Evolutionary conservation across 2,888 invertebrate species (phyloP).

Genomic region (Epinotia ramella): DNA sequence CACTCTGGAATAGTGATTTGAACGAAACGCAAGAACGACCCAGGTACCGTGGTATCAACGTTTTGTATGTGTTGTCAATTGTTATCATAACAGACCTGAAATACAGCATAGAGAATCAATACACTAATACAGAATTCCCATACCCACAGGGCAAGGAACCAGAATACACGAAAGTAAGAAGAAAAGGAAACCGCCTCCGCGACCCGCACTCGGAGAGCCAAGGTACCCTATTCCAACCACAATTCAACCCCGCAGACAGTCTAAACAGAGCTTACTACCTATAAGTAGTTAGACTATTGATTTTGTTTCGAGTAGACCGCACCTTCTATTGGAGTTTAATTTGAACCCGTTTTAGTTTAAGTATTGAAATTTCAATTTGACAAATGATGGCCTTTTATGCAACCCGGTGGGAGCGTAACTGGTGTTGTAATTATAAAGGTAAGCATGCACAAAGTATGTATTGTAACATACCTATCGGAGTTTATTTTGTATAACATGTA

Average conservation of each 20-base stretch:
- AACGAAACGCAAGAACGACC: too few species aligned
- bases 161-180: constrained; percentile 92
- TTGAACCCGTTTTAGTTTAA: constrained; percentile 78
- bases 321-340: constrained; percentile 76
- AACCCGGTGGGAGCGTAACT: constrained; percentile 83
- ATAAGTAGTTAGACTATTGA: constrained; percentile 78
- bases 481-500: constrained; percentile 39
- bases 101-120: background rate
- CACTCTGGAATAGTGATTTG: too few species aligned
- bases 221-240: constrained; percentile 82
- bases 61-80: background rate
- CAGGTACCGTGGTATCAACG: background rate
- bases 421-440: constrained; percentile 84
- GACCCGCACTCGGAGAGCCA: constrained; percentile 94
- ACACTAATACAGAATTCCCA: background rate
- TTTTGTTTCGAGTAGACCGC: constrained; percentile 81
- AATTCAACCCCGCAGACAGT: constrained; percentile 45
- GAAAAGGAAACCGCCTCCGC: constrained; percentile 91
- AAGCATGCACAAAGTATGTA: constrained; percentile 83
- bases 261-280: constrained; percentile 71
- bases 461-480: constrained; percentile 59
- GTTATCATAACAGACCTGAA: background rate
- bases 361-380: constrained; percentile 80
- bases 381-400: constrained; percentile 84
- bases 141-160: constrained; percentile 89